Evolutionary conservation across 2,797 vertebrate species (phyloP).

Genomic region (Siniperca obscura): DNA sequence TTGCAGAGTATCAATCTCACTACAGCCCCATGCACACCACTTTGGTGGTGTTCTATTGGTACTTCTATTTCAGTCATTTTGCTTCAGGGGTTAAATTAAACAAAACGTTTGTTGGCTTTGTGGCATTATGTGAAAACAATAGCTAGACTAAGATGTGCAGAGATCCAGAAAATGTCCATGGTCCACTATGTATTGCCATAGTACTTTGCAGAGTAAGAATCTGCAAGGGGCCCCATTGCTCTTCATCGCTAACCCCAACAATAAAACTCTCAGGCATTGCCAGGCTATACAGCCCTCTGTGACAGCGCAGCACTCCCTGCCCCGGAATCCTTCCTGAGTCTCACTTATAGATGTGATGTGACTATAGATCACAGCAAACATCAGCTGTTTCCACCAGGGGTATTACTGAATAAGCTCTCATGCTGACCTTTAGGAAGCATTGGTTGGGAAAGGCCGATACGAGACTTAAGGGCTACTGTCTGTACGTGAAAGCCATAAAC

Average conservation of each 20-base stretch:
- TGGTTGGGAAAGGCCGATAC: not conserved
- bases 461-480: slow-evolving; percentile 23
- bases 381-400: slow-evolving; percentile 55
- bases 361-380: slow-evolving; percentile 52
- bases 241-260: slow-evolving; percentile 15
- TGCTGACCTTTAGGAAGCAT: slow-evolving; percentile 53
- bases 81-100: not conserved
- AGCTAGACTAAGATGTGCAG: not conserved
- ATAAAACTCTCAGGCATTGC: slow-evolving; percentile 25
- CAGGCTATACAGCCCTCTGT: slow-evolving; percentile 15
- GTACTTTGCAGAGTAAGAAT: slow-evolving; percentile 26
- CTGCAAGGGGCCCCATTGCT: not conserved
- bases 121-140: not conserved
- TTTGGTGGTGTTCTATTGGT: too few species aligned
- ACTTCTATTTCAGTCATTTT: not conserved
- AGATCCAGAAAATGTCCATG: not conserved
- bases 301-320: slow-evolving; percentile 11
- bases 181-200: not conserved
- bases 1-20: not conserved
- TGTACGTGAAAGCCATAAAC: slow-evolving; percentile 48
- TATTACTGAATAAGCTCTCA: slow-evolving; percentile 15
- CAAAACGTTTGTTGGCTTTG: not conserved
- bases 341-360: slow-evolving; percentile 50
- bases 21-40: not conserved
- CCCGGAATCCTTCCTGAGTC: slow-evolving; percentile 20